phyloP scores from a whole-genome alignment of 2,888 invertebrate genomes.

The Agrilus mali region DNA sequence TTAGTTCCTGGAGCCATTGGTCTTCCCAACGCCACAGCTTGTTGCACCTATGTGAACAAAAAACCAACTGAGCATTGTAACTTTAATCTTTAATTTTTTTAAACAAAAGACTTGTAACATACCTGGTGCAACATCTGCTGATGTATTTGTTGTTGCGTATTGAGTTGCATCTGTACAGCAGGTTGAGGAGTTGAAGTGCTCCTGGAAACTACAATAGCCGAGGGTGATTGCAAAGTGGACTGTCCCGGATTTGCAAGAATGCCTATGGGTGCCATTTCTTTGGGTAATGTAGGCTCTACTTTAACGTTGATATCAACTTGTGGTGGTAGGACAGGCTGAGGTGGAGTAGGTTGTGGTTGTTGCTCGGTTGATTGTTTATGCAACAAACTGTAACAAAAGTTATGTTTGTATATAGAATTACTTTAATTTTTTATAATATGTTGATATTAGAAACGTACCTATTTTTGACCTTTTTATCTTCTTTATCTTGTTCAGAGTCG shows the following conservation, averaged over 20 bases:
- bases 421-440: too few species aligned
- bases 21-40: constrained; percentile 46
- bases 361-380: constrained; percentile 8
- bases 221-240: constrained; percentile 13
- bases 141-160: constrained; percentile 35
- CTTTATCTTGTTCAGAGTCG: constrained; percentile 59
- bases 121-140: constrained; percentile 44
- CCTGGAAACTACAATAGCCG: constrained; percentile 18
- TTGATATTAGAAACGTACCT: too few species aligned
- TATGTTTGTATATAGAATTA: too few species aligned
- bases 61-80: not conserved
- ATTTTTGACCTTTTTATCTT: constrained; percentile 38
- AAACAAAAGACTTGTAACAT: constrained; percentile 7
- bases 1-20: constrained; percentile 43
- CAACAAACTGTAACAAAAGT: not conserved
- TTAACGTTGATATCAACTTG: not conserved
- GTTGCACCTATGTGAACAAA: constrained; percentile 45
- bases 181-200: constrained; percentile 14
- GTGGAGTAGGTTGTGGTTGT: constrained; percentile 5
- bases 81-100: too few species aligned
- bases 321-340: not conserved
- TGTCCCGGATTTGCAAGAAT: constrained; percentile 9
- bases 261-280: constrained; percentile 5
- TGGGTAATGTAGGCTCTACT: not conserved
- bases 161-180: constrained; percentile 16